Percentiles rank a stretch among this genome's conserved stretches.
These are phyloP conservation scores for Pentamera pediparva DNA, from an alignment of 53 echinoderm and acorn worm genomes.

Conservation along the genomic window DNA sequence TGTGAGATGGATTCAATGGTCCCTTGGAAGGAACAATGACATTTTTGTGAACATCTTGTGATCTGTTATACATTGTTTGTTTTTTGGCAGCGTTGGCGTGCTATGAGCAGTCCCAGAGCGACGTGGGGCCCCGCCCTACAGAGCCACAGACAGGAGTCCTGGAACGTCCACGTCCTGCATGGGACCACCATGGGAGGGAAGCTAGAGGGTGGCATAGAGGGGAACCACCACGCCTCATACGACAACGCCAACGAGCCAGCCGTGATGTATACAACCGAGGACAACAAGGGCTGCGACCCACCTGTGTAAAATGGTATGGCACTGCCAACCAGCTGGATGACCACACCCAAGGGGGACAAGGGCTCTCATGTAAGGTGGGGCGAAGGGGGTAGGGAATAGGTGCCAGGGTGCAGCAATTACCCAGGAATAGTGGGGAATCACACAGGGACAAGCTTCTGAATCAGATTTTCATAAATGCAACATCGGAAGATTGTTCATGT, in stretches of 20 bases:
- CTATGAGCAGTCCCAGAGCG: conserved; percentile 52
- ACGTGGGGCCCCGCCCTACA: conserved; percentile 61
- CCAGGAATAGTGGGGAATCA: no score
- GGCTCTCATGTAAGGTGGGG: no score
- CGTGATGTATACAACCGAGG: conserved; percentile 18
- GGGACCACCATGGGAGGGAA: conserved; percentile 62
- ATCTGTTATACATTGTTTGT: background rate
- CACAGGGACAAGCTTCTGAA: no score
- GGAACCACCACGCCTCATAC: background rate
- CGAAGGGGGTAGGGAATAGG: no score
- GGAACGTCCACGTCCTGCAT: conserved; percentile 25
- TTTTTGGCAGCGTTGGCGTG: conserved; percentile 44
- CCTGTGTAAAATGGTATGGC: conserved; percentile 50
- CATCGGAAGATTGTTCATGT: no score
- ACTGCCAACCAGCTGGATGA: no score
- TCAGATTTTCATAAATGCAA: no score
- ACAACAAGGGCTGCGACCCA: conserved; percentile 37
- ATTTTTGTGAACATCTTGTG: background rate
- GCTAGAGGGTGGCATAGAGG: conserved; percentile 3
- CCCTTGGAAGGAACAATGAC: background rate
- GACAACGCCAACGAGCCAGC: conserved; percentile 25
- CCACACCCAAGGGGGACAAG: no score
- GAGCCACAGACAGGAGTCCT: conserved; percentile 44
- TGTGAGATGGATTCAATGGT: no score
- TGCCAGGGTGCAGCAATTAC: no score